Percentiles rank a stretch among this genome's conserved stretches.
Conservation (phyloP, 2,888 invertebrate genomes). For the Eupithecia subfuscata region DNA sequence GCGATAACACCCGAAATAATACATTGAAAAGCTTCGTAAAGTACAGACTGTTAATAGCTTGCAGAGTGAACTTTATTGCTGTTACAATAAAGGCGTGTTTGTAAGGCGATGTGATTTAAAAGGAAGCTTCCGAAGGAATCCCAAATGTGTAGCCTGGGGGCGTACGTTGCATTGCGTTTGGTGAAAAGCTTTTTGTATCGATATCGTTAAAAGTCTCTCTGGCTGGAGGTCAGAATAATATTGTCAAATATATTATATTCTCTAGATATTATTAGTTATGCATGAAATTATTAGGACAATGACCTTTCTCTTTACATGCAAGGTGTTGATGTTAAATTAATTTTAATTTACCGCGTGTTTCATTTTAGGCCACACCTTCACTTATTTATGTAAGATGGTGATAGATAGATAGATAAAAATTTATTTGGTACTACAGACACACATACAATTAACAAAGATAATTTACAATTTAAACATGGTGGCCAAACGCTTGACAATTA, state of each 20-base stretch:
- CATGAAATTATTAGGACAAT: not conserved
- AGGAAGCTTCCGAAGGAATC: slow-evolving; percentile 45
- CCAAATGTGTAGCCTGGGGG: slow-evolving; percentile 43
- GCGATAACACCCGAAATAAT: slow-evolving; percentile 56
- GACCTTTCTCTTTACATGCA: not conserved
- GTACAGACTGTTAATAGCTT: slow-evolving; percentile 30
- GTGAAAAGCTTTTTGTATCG: slow-evolving; percentile 40
- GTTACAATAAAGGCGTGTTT: slow-evolving; percentile 33
- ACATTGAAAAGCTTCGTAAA: slow-evolving; percentile 55
- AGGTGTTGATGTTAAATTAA: no score
- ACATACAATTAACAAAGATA: no score
- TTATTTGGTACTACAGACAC: no score
- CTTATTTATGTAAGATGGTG: no score
- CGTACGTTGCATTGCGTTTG: slow-evolving; percentile 44
- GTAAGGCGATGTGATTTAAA: slow-evolving; percentile 39
- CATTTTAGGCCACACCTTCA: no score
- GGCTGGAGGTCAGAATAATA: not conserved
- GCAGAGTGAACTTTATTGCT: slow-evolving; percentile 40
- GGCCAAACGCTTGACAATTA: no score
- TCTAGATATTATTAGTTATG: not conserved
- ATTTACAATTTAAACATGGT: no score
- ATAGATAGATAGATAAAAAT: no score
- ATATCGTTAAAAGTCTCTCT: not conserved
- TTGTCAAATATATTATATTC: not conserved
- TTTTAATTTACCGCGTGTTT: no score